Evolutionary conservation across 2,888 invertebrate genomes (phyloP), one percentile per base, ranked within the genome.

Genomic region (Xestia rhomboidea): DNA sequence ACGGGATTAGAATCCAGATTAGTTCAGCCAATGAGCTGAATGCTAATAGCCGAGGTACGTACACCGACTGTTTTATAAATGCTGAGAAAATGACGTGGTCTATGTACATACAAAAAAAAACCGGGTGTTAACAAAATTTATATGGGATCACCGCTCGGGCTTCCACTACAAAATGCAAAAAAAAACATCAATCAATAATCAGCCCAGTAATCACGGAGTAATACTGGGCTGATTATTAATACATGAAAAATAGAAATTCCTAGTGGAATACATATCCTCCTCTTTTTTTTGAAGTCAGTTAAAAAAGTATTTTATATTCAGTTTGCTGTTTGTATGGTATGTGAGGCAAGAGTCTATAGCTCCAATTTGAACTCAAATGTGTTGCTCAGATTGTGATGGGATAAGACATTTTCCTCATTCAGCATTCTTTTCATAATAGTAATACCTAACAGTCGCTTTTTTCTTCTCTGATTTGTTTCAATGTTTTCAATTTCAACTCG

Each of bases 1-100:
- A 95, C 95, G 93, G 93, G 92, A 89, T 93, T 94, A 94, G 96
- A 95, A 95, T 96, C 93, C 92, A 93, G 93, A 96, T 95, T 94
- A 95, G 93, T 91, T 88, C 84, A 86, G 81, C 81, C 87, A 82
- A 89, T 92, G 94, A 91, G 88, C 83, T 89, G 95, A 93, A 95
- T 96, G 89, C 89, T 93, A 94, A 95, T 92, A 77, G 79, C 68
- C 44, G 79, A 84, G 76, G 68, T 76, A 84, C 83, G 73, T 77
- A 81, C 80, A 81, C 82, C n/a, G 63, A 79, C 82, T 84, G 85
- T 84, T 83, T 92, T 90, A n/a, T 88, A 90, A 87, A 89, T 88
- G 87, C 78, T 84, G 74, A 82, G 83, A 88, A 88, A 88, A 86
- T 83, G 86, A 89, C 90, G 88, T 90, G 88, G 63, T 83, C 83